These are phyloP conservation scores for Diuraphis noxia DNA, from an alignment of 1,140 invertebrate genomes.

Conservation along the genomic window DNA sequence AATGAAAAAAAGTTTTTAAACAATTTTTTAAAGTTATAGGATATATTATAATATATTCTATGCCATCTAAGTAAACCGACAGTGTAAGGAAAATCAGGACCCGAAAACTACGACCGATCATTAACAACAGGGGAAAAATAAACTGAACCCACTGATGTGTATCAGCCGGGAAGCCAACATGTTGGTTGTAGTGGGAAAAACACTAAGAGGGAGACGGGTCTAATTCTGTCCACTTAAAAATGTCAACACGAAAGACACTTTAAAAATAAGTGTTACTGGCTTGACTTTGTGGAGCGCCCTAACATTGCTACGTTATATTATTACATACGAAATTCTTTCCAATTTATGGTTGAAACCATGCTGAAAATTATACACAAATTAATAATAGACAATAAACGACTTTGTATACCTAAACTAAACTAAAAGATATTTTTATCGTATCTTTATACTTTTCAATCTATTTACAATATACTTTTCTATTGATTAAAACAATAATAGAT, in stretches of 20 bases:
- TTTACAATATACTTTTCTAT: not conserved
- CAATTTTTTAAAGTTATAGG: not conserved
- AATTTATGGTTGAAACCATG: not conserved
- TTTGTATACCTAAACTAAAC: not conserved
- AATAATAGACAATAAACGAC: not conserved
- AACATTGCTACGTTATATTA: not conserved
- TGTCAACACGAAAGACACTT: constrained; percentile 38
- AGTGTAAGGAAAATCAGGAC: not conserved
- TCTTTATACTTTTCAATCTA: not conserved
- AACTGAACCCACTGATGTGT: not conserved
- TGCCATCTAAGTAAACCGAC: not conserved
- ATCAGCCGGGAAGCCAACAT: not conserved
- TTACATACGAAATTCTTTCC: not conserved
- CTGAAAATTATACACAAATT: not conserved
- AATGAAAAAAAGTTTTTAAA: not conserved
- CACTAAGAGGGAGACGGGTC: not conserved
- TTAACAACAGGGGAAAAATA: not conserved
- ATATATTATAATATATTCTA: not conserved
- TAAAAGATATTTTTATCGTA: not conserved
- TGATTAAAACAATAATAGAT: not conserved
- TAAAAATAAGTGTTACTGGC: constrained; percentile 44
- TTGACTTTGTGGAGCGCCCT: not conserved
- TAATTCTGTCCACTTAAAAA: constrained; percentile 41
- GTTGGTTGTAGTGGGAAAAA: not conserved
- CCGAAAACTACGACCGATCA: constrained; percentile 13